phyloP scores from a whole-genome alignment of 2,888 invertebrate species.

The Scelioninae gen. 2 region DNA sequence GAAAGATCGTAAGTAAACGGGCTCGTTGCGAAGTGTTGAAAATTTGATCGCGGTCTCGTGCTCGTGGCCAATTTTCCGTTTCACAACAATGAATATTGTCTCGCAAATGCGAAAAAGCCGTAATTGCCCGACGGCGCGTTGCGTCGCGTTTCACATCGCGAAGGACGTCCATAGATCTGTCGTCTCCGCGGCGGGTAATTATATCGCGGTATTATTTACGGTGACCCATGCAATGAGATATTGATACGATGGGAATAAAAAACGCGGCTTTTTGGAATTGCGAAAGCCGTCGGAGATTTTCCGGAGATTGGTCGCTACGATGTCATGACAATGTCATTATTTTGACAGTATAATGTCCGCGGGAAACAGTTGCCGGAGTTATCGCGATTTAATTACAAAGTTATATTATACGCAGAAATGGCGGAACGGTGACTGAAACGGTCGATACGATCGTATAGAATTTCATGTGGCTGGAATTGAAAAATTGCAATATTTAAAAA shows the following conservation, averaged over 20 bases:
- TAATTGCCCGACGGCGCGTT: slow-evolving; percentile 50
- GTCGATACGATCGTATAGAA: no score
- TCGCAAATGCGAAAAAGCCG: slow-evolving; percentile 43
- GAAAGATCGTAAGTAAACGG: slow-evolving; percentile 21
- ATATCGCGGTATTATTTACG: slow-evolving; percentile 40
- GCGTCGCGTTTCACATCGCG: slow-evolving; percentile 42
- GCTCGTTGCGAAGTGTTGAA: slow-evolving; percentile 3
- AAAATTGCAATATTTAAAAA: no score
- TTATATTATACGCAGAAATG: no score
- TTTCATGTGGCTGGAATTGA: no score
- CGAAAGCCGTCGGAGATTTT: no score
- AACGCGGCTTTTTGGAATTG: no score
- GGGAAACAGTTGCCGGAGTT: no score
- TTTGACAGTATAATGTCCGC: no score
- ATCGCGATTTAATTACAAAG: no score
- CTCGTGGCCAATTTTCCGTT: slow-evolving; percentile 46
- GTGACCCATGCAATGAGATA: slow-evolving; percentile 25
- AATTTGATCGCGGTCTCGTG: slow-evolving; percentile 29
- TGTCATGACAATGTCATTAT: no score
- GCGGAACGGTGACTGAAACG: no score
- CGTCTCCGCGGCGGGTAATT: slow-evolving; percentile 38
- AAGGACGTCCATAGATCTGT: slow-evolving; percentile 52
- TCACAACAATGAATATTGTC: slow-evolving; percentile 55
- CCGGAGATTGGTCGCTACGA: no score
- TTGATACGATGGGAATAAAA: not conserved